These are phyloP conservation scores for Serrognathus titanus DNA, from an alignment of 2,888 invertebrate genomes.

Conservation along the genomic window DNA sequence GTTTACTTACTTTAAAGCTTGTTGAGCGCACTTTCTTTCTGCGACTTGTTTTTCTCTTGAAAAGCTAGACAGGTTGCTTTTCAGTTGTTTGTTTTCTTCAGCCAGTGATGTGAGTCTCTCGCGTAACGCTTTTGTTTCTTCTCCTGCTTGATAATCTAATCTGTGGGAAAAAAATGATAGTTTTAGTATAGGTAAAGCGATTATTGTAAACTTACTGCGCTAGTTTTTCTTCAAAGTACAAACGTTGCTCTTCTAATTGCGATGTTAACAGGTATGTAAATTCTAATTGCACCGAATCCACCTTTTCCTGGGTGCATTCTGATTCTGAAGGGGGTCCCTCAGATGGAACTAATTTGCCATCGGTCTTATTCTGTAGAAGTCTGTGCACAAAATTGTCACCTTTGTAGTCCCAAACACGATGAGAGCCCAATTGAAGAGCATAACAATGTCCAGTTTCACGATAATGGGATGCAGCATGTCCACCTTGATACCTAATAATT, in stretches of 20 bases:
- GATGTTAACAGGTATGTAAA: conserved; percentile 94
- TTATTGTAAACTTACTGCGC: conserved; percentile 43
- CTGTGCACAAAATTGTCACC: conserved; percentile 96
- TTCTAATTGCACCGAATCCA: conserved; percentile 93
- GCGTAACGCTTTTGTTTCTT: conserved; percentile 45
- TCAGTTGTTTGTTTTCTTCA: conserved; percentile 51
- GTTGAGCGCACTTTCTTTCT: conserved; percentile 68
- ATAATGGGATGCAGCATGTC: conserved; percentile 96
- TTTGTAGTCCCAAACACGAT: conserved; percentile 99
- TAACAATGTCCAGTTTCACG: conserved; percentile 95
- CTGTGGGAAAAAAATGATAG: conserved; percentile 24
- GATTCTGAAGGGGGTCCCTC: conserved; percentile 63
- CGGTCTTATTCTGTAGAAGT: conserved; percentile 91
- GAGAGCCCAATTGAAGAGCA: conserved; percentile 92
- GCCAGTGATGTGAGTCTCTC: conserved; percentile 49
- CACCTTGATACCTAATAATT: conserved; percentile 55
- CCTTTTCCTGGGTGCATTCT: conserved; percentile 69
- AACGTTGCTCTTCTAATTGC: conserved; percentile 90
- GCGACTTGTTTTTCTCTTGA: conserved; percentile 64
- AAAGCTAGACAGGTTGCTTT: conserved; percentile 53
- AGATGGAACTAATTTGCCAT: conserved; percentile 90
- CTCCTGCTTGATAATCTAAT: conserved; percentile 41
- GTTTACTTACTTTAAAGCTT: conserved; percentile 55
- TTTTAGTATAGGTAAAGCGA: not conserved
- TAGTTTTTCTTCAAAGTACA: conserved; percentile 84